Evolutionary conservation across 2,113 vertebrate species (phyloP).

Genomic region (Phalacrocorax aristotelis): DNA sequence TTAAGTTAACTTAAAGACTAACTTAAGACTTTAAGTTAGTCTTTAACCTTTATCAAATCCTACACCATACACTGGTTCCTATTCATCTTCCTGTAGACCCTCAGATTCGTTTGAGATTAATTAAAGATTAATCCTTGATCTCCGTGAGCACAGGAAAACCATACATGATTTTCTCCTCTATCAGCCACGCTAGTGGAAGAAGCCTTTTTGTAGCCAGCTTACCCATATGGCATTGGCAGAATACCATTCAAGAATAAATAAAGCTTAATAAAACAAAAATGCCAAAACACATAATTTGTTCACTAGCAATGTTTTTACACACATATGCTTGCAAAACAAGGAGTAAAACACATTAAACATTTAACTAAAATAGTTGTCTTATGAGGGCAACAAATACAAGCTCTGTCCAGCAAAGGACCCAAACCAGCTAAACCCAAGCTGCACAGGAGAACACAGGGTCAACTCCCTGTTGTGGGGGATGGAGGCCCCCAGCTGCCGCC

Average conservation of each 20-base stretch:
- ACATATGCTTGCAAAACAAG: background rate
- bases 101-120: background rate
- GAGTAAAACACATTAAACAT: background rate
- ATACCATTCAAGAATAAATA: background rate
- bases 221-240: background rate
- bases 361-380: background rate
- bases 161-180: background rate
- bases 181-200: background rate
- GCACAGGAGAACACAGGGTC: accelerated
- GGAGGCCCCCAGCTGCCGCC: background rate
- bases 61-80: background rate
- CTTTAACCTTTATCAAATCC: background rate
- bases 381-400: background rate
- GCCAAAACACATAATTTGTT: background rate
- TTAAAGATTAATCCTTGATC: background rate
- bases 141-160: background rate
- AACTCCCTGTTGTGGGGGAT: background rate
- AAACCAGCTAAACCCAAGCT: background rate
- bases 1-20: no score
- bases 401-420: background rate
- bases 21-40: no score
- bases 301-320: background rate
- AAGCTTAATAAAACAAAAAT: background rate
- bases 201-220: background rate
- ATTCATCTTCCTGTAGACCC: background rate